A percentile compares a stretch with the other conserved stretches of the same genome.
Evolutionary conservation across 2,113 vertebrate genomes (phyloP).

Genomic region (Cygnus atratus): DNA sequence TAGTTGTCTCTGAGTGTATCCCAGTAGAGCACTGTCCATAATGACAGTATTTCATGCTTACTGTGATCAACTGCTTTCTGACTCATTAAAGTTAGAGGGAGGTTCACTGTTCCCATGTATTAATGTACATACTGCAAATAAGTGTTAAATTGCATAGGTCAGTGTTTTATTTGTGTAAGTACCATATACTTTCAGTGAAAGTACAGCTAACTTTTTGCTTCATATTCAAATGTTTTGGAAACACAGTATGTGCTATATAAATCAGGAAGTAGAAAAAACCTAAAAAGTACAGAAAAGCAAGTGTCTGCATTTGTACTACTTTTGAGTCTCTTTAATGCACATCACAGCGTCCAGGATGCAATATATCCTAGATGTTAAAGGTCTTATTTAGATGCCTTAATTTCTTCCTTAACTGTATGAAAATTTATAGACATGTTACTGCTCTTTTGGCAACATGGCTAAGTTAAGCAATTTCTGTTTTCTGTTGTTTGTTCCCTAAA

Average conservation of each 20-base stretch:
- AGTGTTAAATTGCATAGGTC: background rate
- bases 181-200: background rate
- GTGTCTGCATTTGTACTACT: background rate
- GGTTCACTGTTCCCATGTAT: background rate
- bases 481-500: background rate
- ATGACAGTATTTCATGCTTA: background rate
- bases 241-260: accelerated
- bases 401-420: background rate
- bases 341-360: background rate
- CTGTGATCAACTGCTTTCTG: background rate
- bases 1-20: background rate
- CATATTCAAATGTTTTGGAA: background rate
- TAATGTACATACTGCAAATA: background rate
- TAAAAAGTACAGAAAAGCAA: background rate
- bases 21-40: background rate
- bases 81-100: background rate
- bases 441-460: background rate
- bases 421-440: background rate
- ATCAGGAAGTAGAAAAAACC: background rate
- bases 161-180: background rate
- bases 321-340: background rate
- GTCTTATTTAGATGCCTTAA: background rate
- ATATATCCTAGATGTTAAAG: background rate
- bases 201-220: background rate
- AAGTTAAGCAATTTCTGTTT: background rate